A percentile compares a stretch with the other conserved stretches of the same genome.
phyloP scores from a whole-genome alignment of 1,140 invertebrate species.

The Seison nebaliae region DNA sequence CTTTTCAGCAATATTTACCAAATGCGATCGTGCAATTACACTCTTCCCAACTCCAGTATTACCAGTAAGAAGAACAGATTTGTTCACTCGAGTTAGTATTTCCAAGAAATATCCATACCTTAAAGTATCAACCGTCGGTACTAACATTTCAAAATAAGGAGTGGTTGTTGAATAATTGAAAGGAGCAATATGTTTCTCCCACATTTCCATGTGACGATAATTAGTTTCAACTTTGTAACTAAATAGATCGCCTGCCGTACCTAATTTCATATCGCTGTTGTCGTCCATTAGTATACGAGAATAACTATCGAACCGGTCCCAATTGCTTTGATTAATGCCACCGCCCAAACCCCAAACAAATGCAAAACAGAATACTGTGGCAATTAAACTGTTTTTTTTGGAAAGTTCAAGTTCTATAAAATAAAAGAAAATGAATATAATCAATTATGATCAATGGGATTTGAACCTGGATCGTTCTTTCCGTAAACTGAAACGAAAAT shows the following conservation, averaged over 20 bases:
- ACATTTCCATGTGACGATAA: constrained; percentile 39
- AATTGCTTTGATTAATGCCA: constrained; percentile 42
- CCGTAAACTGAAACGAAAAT: too few species aligned
- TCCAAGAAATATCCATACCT: constrained; percentile 38
- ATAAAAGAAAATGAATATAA: too few species aligned
- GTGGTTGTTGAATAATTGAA: constrained; percentile 37
- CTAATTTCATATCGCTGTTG: constrained; percentile 37
- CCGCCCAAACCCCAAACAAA: constrained; percentile 55
- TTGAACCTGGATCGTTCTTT: too few species aligned
- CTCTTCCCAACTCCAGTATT: constrained; percentile 46
- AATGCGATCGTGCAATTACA: constrained; percentile 44
- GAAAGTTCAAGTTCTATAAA: too few species aligned
- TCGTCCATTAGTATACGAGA: constrained; percentile 41
- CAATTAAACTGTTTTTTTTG: too few species aligned
- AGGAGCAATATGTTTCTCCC: constrained; percentile 43
- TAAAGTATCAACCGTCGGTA: constrained; percentile 28
- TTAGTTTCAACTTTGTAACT: constrained; percentile 43
- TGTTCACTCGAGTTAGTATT: constrained; percentile 39
- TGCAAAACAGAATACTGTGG: constrained; percentile 43
- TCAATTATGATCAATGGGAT: too few species aligned
- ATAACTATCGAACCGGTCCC: constrained; percentile 41
- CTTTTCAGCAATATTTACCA: constrained; percentile 37
- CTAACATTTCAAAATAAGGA: constrained; percentile 30
- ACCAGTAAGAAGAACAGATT: constrained; percentile 34
- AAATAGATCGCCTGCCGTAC: constrained; percentile 39